Evolutionary conservation across 2,888 invertebrate genomes (phyloP).

Genomic region (Entomobrya proxima): DNA sequence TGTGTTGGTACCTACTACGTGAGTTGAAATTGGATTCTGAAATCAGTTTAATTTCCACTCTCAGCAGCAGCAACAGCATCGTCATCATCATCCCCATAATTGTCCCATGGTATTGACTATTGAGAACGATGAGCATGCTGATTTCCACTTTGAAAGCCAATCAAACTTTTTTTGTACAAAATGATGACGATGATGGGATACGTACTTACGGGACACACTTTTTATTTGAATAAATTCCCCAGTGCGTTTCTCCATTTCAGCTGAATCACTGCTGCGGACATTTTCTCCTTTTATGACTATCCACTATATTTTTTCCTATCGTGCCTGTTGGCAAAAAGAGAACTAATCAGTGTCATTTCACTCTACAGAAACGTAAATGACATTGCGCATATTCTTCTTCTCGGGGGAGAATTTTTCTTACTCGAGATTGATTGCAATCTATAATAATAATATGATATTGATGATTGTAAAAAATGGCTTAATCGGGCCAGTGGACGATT

Average conservation of each 20-base stretch:
- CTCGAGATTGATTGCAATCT: constrained; percentile 44
- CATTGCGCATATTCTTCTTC: neutral
- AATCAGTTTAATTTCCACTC: neutral
- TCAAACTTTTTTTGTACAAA: neutral
- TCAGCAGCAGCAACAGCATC: too few relatives aligned
- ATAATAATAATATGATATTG: neutral
- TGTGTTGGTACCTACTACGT: neutral
- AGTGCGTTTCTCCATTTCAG: constrained; percentile 22
- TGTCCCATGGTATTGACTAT: neutral
- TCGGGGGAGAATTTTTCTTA: neutral
- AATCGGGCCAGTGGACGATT: constrained; percentile 39
- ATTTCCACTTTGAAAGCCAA: neutral
- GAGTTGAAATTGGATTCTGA: neutral
- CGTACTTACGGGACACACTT: neutral
- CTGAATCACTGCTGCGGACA: constrained; percentile 53
- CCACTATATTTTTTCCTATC: neutral
- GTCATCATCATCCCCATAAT: constrained; percentile 22
- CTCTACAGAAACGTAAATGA: too few relatives aligned
- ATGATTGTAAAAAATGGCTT: constrained; percentile 43
- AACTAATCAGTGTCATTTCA: constrained; percentile 23
- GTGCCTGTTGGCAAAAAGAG: neutral
- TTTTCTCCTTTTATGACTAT: constrained; percentile 48
- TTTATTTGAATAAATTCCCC: neutral
- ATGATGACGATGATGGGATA: too few relatives aligned
- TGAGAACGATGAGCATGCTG: neutral